These are phyloP conservation scores for Dryobates pubescens DNA, from an alignment of 2,797 vertebrate species.

Conservation along the genomic window DNA sequence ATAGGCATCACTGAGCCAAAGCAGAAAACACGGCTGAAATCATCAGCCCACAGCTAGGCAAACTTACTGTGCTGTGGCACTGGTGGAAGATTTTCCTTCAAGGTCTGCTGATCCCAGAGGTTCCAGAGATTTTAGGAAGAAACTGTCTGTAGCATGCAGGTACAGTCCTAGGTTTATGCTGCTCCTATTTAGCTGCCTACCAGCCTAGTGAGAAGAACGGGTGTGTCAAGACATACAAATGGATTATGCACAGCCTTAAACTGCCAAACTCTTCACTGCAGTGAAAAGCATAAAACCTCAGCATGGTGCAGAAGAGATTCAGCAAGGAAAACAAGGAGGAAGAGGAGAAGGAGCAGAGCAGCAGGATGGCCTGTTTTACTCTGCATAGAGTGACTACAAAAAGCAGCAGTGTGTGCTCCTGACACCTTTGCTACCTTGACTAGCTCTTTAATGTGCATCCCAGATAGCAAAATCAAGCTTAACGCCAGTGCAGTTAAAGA, in stretches of 20 bases:
- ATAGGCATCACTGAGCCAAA: background rate
- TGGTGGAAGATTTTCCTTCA: constrained; percentile 12
- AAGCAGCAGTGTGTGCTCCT: background rate
- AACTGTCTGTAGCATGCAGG: background rate
- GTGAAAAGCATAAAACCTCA: background rate
- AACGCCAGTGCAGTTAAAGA: background rate
- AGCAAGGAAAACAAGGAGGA: background rate
- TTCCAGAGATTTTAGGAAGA: background rate
- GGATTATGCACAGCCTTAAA: background rate
- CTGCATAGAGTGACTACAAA: background rate
- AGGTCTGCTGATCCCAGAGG: background rate
- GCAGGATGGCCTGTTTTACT: background rate
- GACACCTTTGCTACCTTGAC: background rate
- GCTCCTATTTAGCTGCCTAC: background rate
- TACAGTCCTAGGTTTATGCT: background rate
- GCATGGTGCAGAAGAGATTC: background rate
- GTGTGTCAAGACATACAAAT: background rate
- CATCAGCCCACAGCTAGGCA: background rate
- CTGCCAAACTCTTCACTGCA: background rate
- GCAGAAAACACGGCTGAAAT: background rate
- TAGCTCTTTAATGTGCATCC: background rate
- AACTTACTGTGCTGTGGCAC: background rate
- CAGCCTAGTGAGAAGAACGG: background rate
- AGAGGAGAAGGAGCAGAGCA: background rate
- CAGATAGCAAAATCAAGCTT: background rate